Conservation (phyloP, 2,113 vertebrate genomes). For the Morone saxatilis region DNA sequence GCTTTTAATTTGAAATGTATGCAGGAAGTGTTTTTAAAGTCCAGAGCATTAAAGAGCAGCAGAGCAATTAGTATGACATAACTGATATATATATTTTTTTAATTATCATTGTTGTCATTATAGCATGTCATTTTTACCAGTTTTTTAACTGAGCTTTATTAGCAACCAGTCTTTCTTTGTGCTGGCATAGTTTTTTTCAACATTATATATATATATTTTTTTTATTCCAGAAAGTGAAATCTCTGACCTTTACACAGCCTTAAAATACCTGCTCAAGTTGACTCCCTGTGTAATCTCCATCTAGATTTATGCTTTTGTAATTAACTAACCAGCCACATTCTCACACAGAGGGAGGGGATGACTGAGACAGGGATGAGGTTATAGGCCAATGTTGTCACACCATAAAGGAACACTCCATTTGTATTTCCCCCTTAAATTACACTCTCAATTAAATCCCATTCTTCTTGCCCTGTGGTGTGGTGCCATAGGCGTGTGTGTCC, state of each 20-base stretch:
- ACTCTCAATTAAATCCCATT: conserved; percentile 60
- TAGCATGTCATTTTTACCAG: too few species aligned
- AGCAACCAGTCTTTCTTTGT: background rate
- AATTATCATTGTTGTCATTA: too few species aligned
- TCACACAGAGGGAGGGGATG: conserved; percentile 44
- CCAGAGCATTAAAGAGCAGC: too few species aligned
- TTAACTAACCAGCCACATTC: conserved; percentile 45
- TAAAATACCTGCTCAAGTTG: background rate
- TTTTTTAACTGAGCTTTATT: background rate
- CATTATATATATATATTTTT: too few species aligned
- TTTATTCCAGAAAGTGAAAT: background rate
- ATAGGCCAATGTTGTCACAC: conserved; percentile 41
- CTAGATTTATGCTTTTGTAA: conserved; percentile 53
- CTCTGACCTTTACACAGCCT: background rate
- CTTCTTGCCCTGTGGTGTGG: conserved; percentile 22
- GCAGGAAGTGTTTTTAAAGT: background rate
- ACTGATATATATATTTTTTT: too few species aligned
- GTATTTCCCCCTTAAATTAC: conserved; percentile 50
- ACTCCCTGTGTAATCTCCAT: background rate
- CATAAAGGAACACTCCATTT: conserved; percentile 55
- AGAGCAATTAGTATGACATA: too few species aligned
- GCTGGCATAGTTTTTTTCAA: background rate
- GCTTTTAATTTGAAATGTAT: background rate
- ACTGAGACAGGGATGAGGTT: conserved; percentile 44
- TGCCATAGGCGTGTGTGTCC: conserved; percentile 6